A percentile compares a stretch with the other conserved stretches of the same genome.
Evolutionary conservation across 2,797 vertebrate genomes (phyloP).

Genomic region (Enteromius argenteus): DNA sequence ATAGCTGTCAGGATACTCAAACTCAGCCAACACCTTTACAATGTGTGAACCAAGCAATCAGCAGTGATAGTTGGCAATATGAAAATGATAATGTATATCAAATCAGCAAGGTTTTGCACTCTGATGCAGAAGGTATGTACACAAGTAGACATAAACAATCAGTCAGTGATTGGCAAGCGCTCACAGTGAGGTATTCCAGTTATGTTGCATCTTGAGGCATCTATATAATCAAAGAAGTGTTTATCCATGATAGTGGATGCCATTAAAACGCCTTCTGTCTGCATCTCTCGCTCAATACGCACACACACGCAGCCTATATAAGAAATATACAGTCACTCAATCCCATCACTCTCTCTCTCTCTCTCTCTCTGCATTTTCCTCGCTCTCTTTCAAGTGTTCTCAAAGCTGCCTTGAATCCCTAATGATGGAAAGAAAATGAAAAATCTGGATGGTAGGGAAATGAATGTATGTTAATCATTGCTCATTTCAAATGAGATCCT

Average conservation of each 20-base stretch:
- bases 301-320: not conserved
- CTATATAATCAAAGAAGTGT: conserved; percentile 47
- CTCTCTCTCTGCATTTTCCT: not conserved
- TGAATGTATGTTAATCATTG: conserved; percentile 24
- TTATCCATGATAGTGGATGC: conserved; percentile 27
- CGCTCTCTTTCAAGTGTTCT: conserved; percentile 15
- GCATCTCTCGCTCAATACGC: not conserved
- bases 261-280: conserved; percentile 31
- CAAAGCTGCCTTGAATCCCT: conserved; percentile 29
- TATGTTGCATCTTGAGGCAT: conserved; percentile 26
- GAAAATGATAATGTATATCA: conserved; percentile 13
- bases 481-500: not conserved
- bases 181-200: not conserved
- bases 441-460: not conserved
- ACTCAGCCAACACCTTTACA: not conserved
- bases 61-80: not conserved
- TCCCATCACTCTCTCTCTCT: not conserved
- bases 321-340: conserved; percentile 18
- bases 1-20: not conserved
- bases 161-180: conserved; percentile 26
- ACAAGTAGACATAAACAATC: conserved; percentile 24
- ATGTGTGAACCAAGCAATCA: conserved; percentile 1
- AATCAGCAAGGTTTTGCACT: conserved; percentile 9
- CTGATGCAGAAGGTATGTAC: conserved; percentile 13
- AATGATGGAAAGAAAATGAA: conserved; percentile 26